Evolutionary conservation across 2,113 vertebrate genomes (phyloP), one percentile per base, ranked within the genome.

Genomic region (Xenopus laevis): DNA sequence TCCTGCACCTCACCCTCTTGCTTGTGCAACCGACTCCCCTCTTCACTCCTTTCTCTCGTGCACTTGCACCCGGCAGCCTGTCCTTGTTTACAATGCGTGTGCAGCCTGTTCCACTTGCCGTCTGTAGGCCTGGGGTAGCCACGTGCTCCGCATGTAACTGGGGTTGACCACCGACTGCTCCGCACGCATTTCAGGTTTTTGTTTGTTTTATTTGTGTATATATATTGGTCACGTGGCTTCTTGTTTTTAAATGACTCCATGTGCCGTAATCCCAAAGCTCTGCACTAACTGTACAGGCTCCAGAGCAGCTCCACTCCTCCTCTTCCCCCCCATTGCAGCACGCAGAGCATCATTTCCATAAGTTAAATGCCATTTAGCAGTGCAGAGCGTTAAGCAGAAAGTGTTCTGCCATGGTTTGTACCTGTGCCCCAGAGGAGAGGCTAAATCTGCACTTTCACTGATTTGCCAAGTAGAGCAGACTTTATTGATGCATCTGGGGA

Each of bases 141-240:
- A 18, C 17, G n/a, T 13, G 18, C 50, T 10, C 52, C 13, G 72
- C 65, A 60, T 74, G 65, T 50, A 18, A 16, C 13, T 12, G 2
- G 65, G 63, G 45, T 2, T 13, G n/a, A 21, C 65, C 58, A 21
- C 2, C 6, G 13, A 5, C 44, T 20, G 45, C 57, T 17, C 27
- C 53, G 5, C 55, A 27, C 46, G 45, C 72, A 74, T 61, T 74
- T 74, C 72, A 70, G 53, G 68, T 46, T 50, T 69, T 58, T 17
- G 16, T 55, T 55, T 55, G 16, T 68, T 75, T 68, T 52, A 75
- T 68, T 68, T 75, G 73, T 74, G 13, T 55, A 75, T 68, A 75
- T 75, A 75, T 75, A 47, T 68, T 68, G 73, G 44, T 75, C 15
- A n/a, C 7, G 46, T 40, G 21, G 33, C 20, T 65, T 57, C 57